phyloP scores from a whole-genome alignment of 1,140 invertebrate genomes.

The Papilio polytes region DNA sequence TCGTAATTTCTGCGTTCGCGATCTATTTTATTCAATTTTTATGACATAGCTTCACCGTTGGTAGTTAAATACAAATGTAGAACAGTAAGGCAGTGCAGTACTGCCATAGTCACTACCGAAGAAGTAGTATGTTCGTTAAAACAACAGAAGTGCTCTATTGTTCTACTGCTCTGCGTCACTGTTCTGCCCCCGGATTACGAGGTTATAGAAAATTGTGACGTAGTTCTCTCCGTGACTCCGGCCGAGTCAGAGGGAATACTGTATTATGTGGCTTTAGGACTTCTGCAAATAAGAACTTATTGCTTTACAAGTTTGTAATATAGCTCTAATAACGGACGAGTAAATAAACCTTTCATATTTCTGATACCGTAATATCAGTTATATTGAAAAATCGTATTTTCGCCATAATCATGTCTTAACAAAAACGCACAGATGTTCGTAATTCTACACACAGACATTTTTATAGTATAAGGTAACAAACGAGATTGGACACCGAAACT shows the following conservation, averaged over 20 bases:
- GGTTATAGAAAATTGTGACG: not conserved
- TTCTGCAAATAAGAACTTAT: not conserved
- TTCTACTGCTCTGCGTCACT: not conserved
- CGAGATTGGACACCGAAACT: too few relatives aligned
- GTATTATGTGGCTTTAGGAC: not conserved
- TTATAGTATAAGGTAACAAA: too few relatives aligned
- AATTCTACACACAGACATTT: too few relatives aligned
- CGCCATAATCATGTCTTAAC: too few relatives aligned
- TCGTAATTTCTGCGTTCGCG: constrained; percentile 46
- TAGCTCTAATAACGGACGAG: not conserved
- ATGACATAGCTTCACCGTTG: constrained; percentile 26
- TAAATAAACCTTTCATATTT: not conserved
- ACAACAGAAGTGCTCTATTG: too few relatives aligned
- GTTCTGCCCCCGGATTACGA: not conserved
- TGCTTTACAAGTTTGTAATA: constrained; percentile 1
- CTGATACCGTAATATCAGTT: not conserved
- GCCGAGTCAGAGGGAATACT: not conserved
- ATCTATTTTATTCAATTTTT: constrained; percentile 53
- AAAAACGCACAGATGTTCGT: too few relatives aligned
- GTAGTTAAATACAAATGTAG: not conserved
- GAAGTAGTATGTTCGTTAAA: too few relatives aligned
- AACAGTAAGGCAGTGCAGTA: not conserved
- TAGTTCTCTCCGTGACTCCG: not conserved
- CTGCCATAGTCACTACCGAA: not conserved
- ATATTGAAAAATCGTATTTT: not conserved